Conservation (phyloP, 2,888 invertebrate species). For the Tinea trinotella region DNA sequence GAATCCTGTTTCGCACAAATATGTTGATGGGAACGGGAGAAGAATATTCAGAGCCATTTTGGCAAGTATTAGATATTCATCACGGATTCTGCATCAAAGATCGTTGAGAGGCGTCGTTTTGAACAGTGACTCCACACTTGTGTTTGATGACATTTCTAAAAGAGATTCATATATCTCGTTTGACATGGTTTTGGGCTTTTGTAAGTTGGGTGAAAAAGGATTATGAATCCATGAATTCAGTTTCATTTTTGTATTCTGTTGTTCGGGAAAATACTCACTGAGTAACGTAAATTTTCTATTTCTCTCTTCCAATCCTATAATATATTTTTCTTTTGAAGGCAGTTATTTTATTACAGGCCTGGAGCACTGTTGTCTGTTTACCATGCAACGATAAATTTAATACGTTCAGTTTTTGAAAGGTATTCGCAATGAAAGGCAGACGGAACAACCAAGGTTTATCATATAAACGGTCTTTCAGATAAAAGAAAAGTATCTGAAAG, state of each 20-base stretch:
- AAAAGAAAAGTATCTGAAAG: conserved; percentile 26
- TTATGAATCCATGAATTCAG: conserved; percentile 29
- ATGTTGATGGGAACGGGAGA: conserved; percentile 27
- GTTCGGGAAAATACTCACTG: conserved; percentile 31
- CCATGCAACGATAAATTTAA: conserved; percentile 28
- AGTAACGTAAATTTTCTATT: conserved; percentile 29
- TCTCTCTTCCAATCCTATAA: conserved; percentile 28
- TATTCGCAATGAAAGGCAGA: conserved; percentile 26
- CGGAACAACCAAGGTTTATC: conserved; percentile 26
- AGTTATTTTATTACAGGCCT: conserved; percentile 29
- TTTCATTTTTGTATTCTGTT: conserved; percentile 30
- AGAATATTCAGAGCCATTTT: conserved; percentile 25
- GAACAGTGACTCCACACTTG: conserved; percentile 30
- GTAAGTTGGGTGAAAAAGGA: conserved; percentile 29
- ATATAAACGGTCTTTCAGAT: conserved; percentile 26
- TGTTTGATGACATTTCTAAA: conserved; percentile 32
- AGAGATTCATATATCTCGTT: conserved; percentile 21
- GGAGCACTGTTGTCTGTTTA: conserved; percentile 30
- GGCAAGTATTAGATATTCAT: conserved; percentile 30
- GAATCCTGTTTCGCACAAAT: conserved; percentile 29
- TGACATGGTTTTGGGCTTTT: conserved; percentile 26
- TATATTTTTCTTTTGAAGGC: conserved; percentile 29
- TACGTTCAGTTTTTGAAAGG: conserved; percentile 28
- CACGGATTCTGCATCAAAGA: conserved; percentile 30
- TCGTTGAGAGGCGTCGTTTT: conserved; percentile 30